Evolutionary conservation across 2,888 invertebrate species (phyloP).

Genomic region (Xiphydria camelus): DNA sequence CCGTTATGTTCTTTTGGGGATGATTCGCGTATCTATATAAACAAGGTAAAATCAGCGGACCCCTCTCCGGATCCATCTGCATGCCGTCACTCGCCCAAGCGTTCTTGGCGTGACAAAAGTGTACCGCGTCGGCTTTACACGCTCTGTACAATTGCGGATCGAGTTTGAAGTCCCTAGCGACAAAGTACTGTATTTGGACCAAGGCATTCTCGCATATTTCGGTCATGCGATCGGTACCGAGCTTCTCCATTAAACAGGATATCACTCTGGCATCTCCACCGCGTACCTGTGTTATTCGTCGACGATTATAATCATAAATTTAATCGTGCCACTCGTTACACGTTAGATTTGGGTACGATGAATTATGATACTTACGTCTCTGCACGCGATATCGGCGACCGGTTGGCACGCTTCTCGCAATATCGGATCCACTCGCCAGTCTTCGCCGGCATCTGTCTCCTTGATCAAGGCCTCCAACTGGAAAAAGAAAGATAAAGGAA

Average conservation of each 20-base stretch:
- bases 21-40: conserved; percentile 70
- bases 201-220: conserved; percentile 88
- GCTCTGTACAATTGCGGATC: conserved; percentile 87
- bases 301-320: too few relatives aligned
- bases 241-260: conserved; percentile 91
- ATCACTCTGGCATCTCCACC: conserved; percentile 84
- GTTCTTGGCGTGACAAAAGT: conserved; percentile 76
- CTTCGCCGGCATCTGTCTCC: conserved; percentile 90
- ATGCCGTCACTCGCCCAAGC: conserved; percentile 74
- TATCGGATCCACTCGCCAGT: conserved; percentile 94
- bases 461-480: conserved; percentile 80
- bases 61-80: conserved; percentile 75
- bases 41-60: conserved; percentile 87
- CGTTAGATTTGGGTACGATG: neutral
- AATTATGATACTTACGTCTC: conserved; percentile 58
- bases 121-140: conserved; percentile 85
- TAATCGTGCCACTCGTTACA: neutral
- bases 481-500: conserved; percentile 21
- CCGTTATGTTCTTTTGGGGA: conserved; percentile 52
- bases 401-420: conserved; percentile 83
- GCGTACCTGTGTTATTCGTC: conserved; percentile 64
- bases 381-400: conserved; percentile 79
- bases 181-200: conserved; percentile 95
- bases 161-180: conserved; percentile 91
- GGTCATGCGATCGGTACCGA: conserved; percentile 83